These are phyloP conservation scores for Hesperophylax magnus DNA, from an alignment of 1,140 invertebrate genomes.

Conservation along the genomic window DNA sequence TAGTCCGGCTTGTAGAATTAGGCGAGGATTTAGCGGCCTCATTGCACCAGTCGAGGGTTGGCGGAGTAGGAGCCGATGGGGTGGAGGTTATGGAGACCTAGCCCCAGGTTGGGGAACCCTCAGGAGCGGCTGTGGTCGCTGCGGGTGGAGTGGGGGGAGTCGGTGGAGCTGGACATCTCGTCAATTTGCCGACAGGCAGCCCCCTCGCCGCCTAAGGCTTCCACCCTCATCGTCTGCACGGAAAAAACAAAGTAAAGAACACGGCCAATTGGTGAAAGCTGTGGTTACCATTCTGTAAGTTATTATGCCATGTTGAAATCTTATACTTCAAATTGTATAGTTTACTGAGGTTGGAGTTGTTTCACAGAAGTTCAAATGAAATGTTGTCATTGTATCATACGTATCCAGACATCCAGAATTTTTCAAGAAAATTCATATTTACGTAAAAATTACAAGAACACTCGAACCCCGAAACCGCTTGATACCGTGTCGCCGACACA, in stretches of 20 bases:
- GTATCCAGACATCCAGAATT: too few relatives aligned
- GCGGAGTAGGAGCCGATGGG: neutral
- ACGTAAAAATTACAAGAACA: too few relatives aligned
- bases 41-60: slow-evolving; percentile 7
- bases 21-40: neutral
- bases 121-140: slow-evolving; percentile 54
- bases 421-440: too few relatives aligned
- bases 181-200: slow-evolving; percentile 66
- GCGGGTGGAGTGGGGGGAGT: slow-evolving; percentile 54
- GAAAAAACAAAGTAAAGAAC: slow-evolving; percentile 2
- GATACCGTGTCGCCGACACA: too few relatives aligned
- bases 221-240: slow-evolving; percentile 65
- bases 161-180: slow-evolving; percentile 60
- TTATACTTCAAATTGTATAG: too few relatives aligned
- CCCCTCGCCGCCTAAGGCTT: slow-evolving; percentile 63
- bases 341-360: too few relatives aligned
- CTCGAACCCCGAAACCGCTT: too few relatives aligned
- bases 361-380: too few relatives aligned
- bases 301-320: too few relatives aligned
- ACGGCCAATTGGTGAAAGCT: neutral
- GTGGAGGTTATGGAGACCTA: neutral
- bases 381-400: too few relatives aligned
- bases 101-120: slow-evolving; percentile 17
- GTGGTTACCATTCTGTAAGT: too few relatives aligned
- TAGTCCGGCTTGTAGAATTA: too few relatives aligned